Evolutionary conservation across 2,113 vertebrate genomes (phyloP).

Genomic region (Thalassoma bifasciatum): DNA sequence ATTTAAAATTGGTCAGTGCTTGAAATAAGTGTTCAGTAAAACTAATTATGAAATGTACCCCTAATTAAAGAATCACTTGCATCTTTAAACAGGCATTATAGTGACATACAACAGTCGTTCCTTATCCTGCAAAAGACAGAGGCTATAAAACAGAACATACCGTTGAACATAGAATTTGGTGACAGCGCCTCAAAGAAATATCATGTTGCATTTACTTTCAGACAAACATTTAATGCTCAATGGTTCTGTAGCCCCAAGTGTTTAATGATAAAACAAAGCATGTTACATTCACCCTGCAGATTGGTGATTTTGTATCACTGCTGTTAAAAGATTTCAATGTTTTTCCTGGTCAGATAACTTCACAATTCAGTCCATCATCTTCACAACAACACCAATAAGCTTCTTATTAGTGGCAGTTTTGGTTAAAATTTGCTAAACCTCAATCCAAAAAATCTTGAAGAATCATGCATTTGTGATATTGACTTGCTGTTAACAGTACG

Average conservation of each 20-base stretch:
- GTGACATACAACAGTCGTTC: background rate
- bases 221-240: slow-evolving; percentile 57
- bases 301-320: slow-evolving; percentile 33
- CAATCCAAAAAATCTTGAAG: slow-evolving; percentile 7
- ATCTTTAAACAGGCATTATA: background rate
- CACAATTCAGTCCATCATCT: slow-evolving; percentile 11
- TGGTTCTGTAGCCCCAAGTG: slow-evolving; percentile 35
- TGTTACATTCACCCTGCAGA: slow-evolving; percentile 58
- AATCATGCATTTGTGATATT: slow-evolving; percentile 37
- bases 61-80: no score
- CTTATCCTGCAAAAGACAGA: background rate
- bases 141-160: background rate
- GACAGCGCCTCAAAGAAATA: slow-evolving; percentile 41
- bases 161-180: slow-evolving; percentile 5
- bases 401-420: slow-evolving; percentile 20
- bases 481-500: background rate
- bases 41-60: no score
- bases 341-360: slow-evolving; percentile 17
- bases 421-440: slow-evolving; percentile 15
- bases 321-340: slow-evolving; percentile 28
- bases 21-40: no score
- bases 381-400: slow-evolving; percentile 21
- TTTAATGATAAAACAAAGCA: slow-evolving; percentile 45
- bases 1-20: no score
- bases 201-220: slow-evolving; percentile 65